Conservation (phyloP, 2,888 invertebrate genomes). For the Andrena minutula region DNA sequence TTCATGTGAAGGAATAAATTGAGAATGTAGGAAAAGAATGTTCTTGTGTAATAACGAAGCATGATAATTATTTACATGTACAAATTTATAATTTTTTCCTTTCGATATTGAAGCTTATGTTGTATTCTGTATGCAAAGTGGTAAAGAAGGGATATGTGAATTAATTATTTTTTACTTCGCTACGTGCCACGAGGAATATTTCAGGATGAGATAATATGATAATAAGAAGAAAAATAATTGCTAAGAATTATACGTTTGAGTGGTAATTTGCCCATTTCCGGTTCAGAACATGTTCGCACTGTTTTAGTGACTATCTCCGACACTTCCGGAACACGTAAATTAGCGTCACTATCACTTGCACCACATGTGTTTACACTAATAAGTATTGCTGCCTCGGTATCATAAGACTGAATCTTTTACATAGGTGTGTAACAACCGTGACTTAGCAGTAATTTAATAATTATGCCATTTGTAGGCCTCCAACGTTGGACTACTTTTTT, state of each 20-base stretch:
- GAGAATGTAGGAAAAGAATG: too few species aligned
- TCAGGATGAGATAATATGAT: neutral
- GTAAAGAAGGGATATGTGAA: too few species aligned
- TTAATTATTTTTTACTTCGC: too few species aligned
- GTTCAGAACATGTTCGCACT: constrained; percentile 44
- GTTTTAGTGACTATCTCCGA: constrained; percentile 58
- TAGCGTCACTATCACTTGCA: constrained; percentile 63
- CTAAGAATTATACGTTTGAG: constrained; percentile 13
- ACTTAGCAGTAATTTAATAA: constrained; percentile 21
- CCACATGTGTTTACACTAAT: constrained; percentile 43
- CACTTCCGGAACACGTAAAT: constrained; percentile 58
- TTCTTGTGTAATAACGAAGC: too few species aligned
- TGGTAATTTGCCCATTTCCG: constrained; percentile 49
- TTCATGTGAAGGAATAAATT: neutral
- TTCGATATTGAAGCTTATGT: too few species aligned
- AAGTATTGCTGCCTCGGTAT: constrained; percentile 32
- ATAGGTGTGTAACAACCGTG: constrained; percentile 23
- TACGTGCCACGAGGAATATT: too few species aligned
- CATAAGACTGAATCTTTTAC: constrained; percentile 49
- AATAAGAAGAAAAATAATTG: neutral
- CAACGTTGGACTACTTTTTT: neutral
- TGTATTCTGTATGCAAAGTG: too few species aligned
- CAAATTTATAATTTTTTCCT: too few species aligned
- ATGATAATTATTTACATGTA: too few species aligned
- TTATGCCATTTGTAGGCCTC: neutral